Evolutionary conservation across 2,888 invertebrate genomes (phyloP).

Genomic region (Agrilus mali): DNA sequence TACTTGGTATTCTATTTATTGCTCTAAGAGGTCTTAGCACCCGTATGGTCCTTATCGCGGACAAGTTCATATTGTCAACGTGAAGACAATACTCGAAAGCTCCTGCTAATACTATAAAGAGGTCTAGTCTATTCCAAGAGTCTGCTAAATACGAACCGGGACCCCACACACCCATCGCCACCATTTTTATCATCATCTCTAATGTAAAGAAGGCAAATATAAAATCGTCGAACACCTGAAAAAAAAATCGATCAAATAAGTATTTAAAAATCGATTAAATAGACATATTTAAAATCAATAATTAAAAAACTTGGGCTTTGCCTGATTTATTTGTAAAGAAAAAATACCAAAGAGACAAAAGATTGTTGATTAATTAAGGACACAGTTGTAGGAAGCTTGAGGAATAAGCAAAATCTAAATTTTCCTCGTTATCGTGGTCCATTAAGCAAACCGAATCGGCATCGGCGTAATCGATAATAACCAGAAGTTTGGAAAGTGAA

Average conservation of each 20-base stretch:
- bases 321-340: no score
- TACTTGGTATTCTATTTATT: conserved; percentile 99
- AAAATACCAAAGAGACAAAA: no score
- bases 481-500: no score
- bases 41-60: conserved; percentile 95
- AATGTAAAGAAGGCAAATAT: conserved; percentile 97
- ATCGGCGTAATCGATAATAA: no score
- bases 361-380: no score
- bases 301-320: neutral
- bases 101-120: conserved; percentile 94
- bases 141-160: conserved; percentile 92
- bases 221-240: conserved; percentile 91
- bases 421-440: no score
- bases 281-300: neutral
- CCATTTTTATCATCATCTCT: conserved; percentile 98
- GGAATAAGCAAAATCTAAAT: no score
- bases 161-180: conserved; percentile 94
- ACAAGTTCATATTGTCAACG: conserved; percentile 94
- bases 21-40: conserved; percentile 93
- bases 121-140: conserved; percentile 97
- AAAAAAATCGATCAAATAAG: conserved; percentile 11
- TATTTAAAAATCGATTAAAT: no score
- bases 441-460: no score
- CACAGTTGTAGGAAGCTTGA: no score
- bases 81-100: conserved; percentile 83